Evolutionary conservation across 2,888 invertebrate species (phyloP).

Genomic region (Arge pagana): DNA sequence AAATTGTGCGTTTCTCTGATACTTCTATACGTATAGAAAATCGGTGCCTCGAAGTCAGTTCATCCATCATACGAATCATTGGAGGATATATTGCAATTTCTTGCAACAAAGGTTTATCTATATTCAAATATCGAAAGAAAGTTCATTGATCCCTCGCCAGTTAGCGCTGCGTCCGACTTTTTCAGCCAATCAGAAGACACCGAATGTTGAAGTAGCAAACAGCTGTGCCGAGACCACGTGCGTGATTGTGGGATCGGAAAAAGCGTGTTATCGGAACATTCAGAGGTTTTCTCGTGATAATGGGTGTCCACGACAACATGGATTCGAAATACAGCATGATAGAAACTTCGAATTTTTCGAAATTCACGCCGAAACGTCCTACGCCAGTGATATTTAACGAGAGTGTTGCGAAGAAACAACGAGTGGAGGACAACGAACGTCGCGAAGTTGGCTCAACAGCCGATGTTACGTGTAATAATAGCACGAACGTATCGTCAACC

Average conservation of each 20-base stretch:
- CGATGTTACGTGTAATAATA: too few relatives aligned
- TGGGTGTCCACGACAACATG: conserved; percentile 54
- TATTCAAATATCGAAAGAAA: too few relatives aligned
- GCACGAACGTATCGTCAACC: neutral
- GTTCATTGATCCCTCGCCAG: too few relatives aligned
- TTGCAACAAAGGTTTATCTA: too few relatives aligned
- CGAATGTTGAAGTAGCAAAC: too few relatives aligned
- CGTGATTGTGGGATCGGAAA: conserved; percentile 11
- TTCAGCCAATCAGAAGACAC: too few relatives aligned
- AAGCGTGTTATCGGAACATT: neutral
- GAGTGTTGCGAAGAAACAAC: conserved; percentile 39
- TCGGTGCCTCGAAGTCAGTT: too few relatives aligned
- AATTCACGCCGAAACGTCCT: conserved; percentile 47
- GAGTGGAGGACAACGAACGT: conserved; percentile 33
- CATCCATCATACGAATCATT: too few relatives aligned
- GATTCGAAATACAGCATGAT: conserved; percentile 52
- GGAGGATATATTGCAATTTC: too few relatives aligned
- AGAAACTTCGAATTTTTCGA: conserved; percentile 46
- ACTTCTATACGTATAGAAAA: too few relatives aligned
- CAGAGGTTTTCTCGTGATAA: conserved; percentile 25
- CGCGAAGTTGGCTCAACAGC: neutral
- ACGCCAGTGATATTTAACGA: conserved; percentile 42
- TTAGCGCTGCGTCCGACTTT: too few relatives aligned
- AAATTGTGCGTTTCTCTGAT: too few relatives aligned
- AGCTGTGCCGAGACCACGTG: conserved; percentile 38